Base-by-base conservation (phyloP, 2,113 vertebrate species). In the Hypocryptadius cinnamomeus region DNA sequence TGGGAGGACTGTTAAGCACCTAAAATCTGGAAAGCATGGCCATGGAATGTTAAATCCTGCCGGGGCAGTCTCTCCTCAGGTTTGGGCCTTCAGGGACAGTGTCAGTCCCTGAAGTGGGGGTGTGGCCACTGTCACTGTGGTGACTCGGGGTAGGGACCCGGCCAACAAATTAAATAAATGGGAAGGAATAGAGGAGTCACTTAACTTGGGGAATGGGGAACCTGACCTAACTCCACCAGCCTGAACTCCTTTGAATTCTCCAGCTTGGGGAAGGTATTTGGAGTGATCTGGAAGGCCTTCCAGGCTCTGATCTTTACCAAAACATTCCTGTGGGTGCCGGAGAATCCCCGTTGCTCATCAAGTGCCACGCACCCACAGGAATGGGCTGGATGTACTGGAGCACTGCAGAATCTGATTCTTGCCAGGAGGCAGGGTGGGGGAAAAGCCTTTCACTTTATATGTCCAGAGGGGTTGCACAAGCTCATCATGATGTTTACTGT, bases 11-110 rank as follows among this genome's bases (percentile, higher is more conserved):
- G 6, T 33, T 64, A 35, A 61, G 35, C 45, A 63, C 60, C 53
- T 57, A 5, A 83, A 85, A 44, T 81, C 56, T 54, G 44, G 37
- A 31, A 63, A 59, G 74, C 4, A 0, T 33, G 37, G 56, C 54
- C 6, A 5, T 30, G 57, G 51, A 50, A 71, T 3, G 1, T n/a
- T 48, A 33, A 84, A 64, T 47, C 35, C 70, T 60, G 65, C 61
- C n/a, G 17, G 51, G 57, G 50, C 42, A 19, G 42, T 50, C 93
- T 78, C 50, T 80, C 28, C 15, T 57, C 45, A 23, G 21, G 47
- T 85, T 78, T 0, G 0, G n/a, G n/a, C 3, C 0, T 57, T 69
- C 2, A 79, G 79, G 90, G 70, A 73, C 59, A 63, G 79, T 3
- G 3, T 60, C 24, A 63, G 54, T 54, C 31, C 65, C 40, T 40